phyloP scores from a whole-genome alignment of 2,797 vertebrate species.

The Sebastes vulpes region DNA sequence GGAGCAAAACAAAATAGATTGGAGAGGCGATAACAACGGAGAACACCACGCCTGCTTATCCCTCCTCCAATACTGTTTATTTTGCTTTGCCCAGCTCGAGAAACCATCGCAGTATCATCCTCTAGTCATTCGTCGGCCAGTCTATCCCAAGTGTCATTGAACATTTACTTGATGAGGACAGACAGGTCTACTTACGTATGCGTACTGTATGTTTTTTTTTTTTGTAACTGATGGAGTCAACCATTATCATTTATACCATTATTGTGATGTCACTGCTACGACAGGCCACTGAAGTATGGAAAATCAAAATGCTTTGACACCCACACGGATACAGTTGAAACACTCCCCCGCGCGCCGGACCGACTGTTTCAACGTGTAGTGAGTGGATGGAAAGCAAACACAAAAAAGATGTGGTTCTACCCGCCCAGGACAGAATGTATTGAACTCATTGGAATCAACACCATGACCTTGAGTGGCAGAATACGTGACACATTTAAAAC shows the following conservation, averaged over 20 bases:
- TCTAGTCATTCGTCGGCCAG: constrained; percentile 73
- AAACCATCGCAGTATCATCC: constrained; percentile 71
- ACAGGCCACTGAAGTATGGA: constrained; percentile 91
- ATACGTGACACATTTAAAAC: constrained; percentile 89
- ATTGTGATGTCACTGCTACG: constrained; percentile 93
- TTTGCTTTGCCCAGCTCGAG: constrained; percentile 77
- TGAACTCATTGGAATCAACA: constrained; percentile 87
- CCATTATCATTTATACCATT: constrained; percentile 88
- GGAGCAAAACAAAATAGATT: constrained; percentile 82
- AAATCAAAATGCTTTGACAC: constrained; percentile 88
- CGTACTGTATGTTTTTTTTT: constrained; percentile 68
- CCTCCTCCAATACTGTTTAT: constrained; percentile 69
- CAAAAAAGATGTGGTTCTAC: constrained; percentile 90
- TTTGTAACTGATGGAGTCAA: constrained; percentile 87
- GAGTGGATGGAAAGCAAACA: constrained; percentile 90
- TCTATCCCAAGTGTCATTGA: constrained; percentile 86
- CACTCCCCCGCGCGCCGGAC: constrained; percentile 75
- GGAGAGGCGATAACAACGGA: constrained; percentile 68
- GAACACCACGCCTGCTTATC: constrained; percentile 48
- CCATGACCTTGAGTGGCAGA: constrained; percentile 92
- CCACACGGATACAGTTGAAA: constrained; percentile 90
- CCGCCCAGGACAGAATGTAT: constrained; percentile 91
- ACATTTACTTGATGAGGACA: constrained; percentile 91
- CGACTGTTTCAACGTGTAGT: constrained; percentile 90
- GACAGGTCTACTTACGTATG: constrained; percentile 89